Evolutionary conservation across 2,888 invertebrate genomes (phyloP).

Genomic region (Apodemia zela): DNA sequence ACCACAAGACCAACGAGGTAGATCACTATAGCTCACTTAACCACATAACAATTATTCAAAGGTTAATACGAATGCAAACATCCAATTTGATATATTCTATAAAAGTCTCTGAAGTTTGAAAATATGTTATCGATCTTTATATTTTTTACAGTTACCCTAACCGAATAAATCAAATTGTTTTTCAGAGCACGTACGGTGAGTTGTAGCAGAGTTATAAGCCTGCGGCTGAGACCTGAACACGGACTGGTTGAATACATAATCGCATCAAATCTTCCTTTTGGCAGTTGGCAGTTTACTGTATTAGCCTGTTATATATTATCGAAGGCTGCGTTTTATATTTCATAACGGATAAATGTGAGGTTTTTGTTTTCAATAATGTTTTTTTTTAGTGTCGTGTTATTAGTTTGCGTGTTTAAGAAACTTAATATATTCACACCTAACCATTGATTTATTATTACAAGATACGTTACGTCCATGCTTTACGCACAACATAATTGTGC

Average conservation of each 20-base stretch:
- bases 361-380: not conserved
- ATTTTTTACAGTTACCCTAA: slow-evolving; percentile 3
- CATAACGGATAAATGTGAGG: not conserved
- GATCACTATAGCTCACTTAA: too few relatives aligned
- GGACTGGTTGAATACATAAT: slow-evolving; percentile 8
- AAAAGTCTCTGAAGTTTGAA: not conserved
- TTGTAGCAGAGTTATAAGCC: slow-evolving; percentile 3
- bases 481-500: too few relatives aligned
- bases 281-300: slow-evolving; percentile 15
- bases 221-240: slow-evolving; percentile 9
- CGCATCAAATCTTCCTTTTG: slow-evolving; percentile 14
- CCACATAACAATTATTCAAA: too few relatives aligned
- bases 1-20: too few relatives aligned
- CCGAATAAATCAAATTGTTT: slow-evolving; percentile 6
- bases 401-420: too few relatives aligned
- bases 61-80: too few relatives aligned
- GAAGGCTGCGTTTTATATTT: slow-evolving; percentile 8
- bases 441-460: too few relatives aligned
- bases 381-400: not conserved
- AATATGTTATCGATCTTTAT: slow-evolving; percentile 2
- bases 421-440: too few relatives aligned
- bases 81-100: not conserved
- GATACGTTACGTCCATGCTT: too few relatives aligned
- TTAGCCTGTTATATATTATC: slow-evolving; percentile 7
- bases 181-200: slow-evolving; percentile 4